Conservation (phyloP, 2,888 invertebrate genomes). For the Phania funesta region DNA sequence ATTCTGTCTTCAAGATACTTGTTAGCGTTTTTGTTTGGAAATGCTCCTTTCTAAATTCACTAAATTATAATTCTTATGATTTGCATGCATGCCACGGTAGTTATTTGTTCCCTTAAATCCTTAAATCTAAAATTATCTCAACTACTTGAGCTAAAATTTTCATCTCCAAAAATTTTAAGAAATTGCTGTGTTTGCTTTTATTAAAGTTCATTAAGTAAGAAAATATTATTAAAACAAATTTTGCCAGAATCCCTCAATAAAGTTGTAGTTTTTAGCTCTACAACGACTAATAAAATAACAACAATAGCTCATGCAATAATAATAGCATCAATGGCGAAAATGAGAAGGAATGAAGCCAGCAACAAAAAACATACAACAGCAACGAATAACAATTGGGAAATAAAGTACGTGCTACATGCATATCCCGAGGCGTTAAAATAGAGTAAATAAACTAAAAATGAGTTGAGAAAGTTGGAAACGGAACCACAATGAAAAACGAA, state of each 20-base stretch:
- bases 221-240: slow-evolving; percentile 58
- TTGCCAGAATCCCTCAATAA: slow-evolving; percentile 48
- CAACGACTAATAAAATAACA: slow-evolving; percentile 45
- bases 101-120: too few relatives aligned
- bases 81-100: too few relatives aligned
- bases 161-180: background rate
- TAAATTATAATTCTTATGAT: too few relatives aligned
- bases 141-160: background rate
- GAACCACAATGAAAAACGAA: slow-evolving; percentile 16
- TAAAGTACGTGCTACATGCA: slow-evolving; percentile 67
- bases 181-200: background rate
- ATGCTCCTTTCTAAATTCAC: too few relatives aligned
- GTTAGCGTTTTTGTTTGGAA: too few relatives aligned
- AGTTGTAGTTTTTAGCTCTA: slow-evolving; percentile 50
- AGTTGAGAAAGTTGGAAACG: slow-evolving; percentile 36
- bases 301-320: slow-evolving; percentile 24
- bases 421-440: slow-evolving; percentile 67
- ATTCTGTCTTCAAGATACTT: too few relatives aligned
- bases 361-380: slow-evolving; percentile 12
- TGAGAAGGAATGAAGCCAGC: background rate
- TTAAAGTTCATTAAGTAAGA: slow-evolving; percentile 57
- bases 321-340: slow-evolving; percentile 20
- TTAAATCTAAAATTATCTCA: too few relatives aligned
- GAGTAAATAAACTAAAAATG: slow-evolving; percentile 66
- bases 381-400: slow-evolving; percentile 66